These are phyloP conservation scores for Jaculus jaculus DNA, from an alignment of 2,113 vertebrate genomes.

Conservation along the genomic window DNA sequence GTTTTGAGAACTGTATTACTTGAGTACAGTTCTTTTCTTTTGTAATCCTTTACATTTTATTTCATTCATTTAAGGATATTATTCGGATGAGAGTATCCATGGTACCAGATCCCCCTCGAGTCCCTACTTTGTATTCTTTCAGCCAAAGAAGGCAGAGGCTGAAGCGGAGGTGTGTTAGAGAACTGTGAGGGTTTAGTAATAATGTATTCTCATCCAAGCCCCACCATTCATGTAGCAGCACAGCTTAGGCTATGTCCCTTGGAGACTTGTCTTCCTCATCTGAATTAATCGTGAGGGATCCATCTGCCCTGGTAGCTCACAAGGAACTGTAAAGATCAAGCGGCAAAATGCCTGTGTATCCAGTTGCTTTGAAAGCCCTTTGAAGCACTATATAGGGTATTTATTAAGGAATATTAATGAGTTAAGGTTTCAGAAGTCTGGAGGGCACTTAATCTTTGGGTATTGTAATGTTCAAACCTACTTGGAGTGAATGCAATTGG, in stretches of 20 bases:
- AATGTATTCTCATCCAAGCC: neutral
- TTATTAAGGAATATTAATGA: constrained; percentile 25
- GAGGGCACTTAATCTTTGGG: constrained; percentile 21
- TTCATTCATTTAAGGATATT: constrained; percentile 32
- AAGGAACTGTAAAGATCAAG: constrained; percentile 8
- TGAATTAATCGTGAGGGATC: neutral
- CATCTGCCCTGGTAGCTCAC: neutral
- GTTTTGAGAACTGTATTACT: constrained; percentile 33
- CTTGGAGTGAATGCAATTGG: constrained; percentile 6
- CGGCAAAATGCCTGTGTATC: neutral
- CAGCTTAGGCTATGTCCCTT: neutral
- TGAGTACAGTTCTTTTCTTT: constrained; percentile 37
- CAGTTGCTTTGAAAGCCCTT: constrained; percentile 45
- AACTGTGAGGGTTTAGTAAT: neutral
- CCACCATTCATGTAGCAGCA: neutral
- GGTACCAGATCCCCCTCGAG: neutral
- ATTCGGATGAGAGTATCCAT: neutral
- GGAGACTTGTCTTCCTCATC: constrained; percentile 2
- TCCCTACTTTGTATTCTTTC: neutral
- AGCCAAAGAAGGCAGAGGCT: neutral
- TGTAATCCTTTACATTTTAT: constrained; percentile 26
- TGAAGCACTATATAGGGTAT: neutral
- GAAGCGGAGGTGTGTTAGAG: neutral
- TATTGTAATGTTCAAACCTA: constrained; percentile 36
- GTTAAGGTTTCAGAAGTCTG: constrained; percentile 30